phyloP scores from a whole-genome alignment of 2,888 invertebrate species.

The Hyppa rectilinea region DNA sequence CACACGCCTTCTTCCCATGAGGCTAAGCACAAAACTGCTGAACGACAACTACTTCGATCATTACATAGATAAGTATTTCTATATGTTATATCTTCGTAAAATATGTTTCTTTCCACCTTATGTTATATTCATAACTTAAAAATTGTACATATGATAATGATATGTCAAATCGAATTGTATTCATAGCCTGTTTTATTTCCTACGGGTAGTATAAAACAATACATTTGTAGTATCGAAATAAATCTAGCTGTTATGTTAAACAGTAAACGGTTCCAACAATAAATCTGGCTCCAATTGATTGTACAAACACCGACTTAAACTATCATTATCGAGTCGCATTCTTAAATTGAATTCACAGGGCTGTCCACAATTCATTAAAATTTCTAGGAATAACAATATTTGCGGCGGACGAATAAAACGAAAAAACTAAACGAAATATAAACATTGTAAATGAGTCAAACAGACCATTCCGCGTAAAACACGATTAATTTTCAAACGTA shows the following conservation, averaged over 20 bases:
- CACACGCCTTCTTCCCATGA: background rate
- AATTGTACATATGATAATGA: background rate
- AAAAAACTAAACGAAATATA: no score
- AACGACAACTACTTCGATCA: background rate
- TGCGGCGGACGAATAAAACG: no score
- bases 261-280: constrained; percentile 46
- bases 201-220: constrained; percentile 28
- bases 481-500: background rate
- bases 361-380: constrained; percentile 30
- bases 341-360: constrained; percentile 64
- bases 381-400: background rate
- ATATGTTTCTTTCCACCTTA: background rate
- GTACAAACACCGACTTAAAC: constrained; percentile 60
- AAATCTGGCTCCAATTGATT: constrained; percentile 61
- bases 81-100: background rate
- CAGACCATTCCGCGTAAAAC: background rate
- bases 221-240: constrained; percentile 44
- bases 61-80: no score
- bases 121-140: background rate
- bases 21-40: no score
- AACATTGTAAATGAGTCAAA: constrained; percentile 5
- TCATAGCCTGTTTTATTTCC: constrained; percentile 34
- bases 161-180: constrained; percentile 25
- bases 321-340: constrained; percentile 58
- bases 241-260: constrained; percentile 54